Conservation (phyloP, 2,113 vertebrate genomes). For the Guaruba guarouba region DNA sequence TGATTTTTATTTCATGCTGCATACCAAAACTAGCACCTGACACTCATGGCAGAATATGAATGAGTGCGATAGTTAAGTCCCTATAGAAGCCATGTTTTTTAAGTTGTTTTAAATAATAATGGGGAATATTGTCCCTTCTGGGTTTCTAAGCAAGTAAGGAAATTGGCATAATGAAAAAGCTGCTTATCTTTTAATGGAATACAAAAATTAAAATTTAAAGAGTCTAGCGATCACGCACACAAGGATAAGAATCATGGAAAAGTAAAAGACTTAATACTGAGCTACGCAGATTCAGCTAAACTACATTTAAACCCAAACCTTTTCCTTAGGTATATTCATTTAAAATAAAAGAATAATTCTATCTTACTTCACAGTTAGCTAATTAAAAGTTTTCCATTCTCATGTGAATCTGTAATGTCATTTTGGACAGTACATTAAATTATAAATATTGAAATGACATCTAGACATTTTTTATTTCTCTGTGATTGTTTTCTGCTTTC, state of each 20-base stretch:
- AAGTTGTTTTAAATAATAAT: slow-evolving; percentile 18
- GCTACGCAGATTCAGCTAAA: neutral
- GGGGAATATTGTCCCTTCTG: neutral
- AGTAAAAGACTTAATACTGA: neutral
- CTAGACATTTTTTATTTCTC: neutral
- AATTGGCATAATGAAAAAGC: neutral
- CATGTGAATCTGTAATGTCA: neutral
- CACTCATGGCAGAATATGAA: neutral
- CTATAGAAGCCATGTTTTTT: neutral
- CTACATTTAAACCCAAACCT: neutral
- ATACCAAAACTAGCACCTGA: slow-evolving; percentile 19
- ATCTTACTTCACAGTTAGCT: neutral
- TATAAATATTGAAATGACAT: neutral
- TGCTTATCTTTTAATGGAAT: slow-evolving; percentile 6
- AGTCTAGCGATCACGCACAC: neutral
- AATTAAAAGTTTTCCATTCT: neutral
- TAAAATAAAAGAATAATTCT: neutral
- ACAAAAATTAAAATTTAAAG: slow-evolving; percentile 15
- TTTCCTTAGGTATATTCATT: neutral
- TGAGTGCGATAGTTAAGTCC: neutral
- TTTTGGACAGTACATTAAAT: neutral
- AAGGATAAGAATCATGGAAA: neutral
- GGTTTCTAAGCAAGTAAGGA: slow-evolving; percentile 8
- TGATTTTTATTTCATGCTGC: slow-evolving; percentile 13
- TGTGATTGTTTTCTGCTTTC: neutral